A percentile compares a stretch with the other conserved stretches of the same genome.
phyloP scores from a whole-genome alignment of 2,888 invertebrate genomes.

The Iphiclides podalirius region DNA sequence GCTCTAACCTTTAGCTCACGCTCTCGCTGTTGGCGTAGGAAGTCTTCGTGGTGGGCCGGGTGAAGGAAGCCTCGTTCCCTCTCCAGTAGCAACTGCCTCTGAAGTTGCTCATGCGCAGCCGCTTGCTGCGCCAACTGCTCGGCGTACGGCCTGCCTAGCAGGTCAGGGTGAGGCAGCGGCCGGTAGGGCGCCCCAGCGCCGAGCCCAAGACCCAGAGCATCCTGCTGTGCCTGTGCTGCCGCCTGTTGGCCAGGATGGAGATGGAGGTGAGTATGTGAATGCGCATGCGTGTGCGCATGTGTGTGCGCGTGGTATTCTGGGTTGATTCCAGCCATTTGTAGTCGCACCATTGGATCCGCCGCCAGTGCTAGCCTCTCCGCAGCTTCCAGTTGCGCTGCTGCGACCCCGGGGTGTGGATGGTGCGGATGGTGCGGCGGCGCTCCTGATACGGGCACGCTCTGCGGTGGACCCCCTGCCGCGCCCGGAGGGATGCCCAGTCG shows the following conservation, averaged over 20 bases:
- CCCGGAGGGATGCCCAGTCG: slow-evolving; percentile 88
- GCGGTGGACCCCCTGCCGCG: slow-evolving; percentile 70
- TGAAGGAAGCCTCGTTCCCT: slow-evolving; percentile 85
- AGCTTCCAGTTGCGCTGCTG: slow-evolving; percentile 84
- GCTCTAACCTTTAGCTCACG: slow-evolving; percentile 92
- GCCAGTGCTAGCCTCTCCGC: slow-evolving; percentile 91
- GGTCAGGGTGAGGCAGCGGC: slow-evolving; percentile 87
- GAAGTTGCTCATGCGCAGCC: slow-evolving; percentile 91
- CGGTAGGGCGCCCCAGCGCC: slow-evolving; percentile 79
- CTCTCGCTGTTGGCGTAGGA: slow-evolving; percentile 88
- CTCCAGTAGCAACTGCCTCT: slow-evolving; percentile 91
- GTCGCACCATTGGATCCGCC: slow-evolving; percentile 94
- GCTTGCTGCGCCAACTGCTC: slow-evolving; percentile 90
- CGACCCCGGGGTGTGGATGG: slow-evolving; percentile 73
- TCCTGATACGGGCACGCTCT: slow-evolving; percentile 73
- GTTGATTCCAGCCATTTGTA: slow-evolving; percentile 95
- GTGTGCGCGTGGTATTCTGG: slow-evolving; percentile 96
- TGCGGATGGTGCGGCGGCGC: slow-evolving; percentile 80
- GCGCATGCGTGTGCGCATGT: slow-evolving; percentile 94
- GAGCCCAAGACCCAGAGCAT: slow-evolving; percentile 69
- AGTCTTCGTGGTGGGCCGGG: slow-evolving; percentile 76
- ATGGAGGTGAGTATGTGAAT: slow-evolving; percentile 93
- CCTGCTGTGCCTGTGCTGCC: slow-evolving; percentile 83
- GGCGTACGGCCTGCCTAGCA: slow-evolving; percentile 89
- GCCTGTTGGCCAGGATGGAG: slow-evolving; percentile 87